Percentiles rank a stretch among this genome's conserved stretches.
These are phyloP conservation scores for Leucozona laternaria DNA, from an alignment of 2,888 invertebrate genomes.

Conservation along the genomic window DNA sequence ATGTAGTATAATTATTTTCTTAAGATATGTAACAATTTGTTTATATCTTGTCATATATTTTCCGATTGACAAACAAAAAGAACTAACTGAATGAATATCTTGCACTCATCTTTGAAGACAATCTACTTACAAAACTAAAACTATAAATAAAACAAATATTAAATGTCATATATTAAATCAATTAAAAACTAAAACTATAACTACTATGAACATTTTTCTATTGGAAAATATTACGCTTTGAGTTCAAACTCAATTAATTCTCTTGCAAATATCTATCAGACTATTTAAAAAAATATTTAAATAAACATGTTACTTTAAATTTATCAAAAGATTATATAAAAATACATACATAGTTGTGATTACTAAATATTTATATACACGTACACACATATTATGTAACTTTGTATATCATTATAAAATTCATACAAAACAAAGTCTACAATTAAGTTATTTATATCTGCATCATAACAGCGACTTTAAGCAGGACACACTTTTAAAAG, in stretches of 20 bases:
- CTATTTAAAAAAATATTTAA: conserved; percentile 10
- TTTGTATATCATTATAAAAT: conserved; percentile 39
- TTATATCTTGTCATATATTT: background rate
- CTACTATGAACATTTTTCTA: conserved; percentile 66
- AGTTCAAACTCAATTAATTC: conserved; percentile 62
- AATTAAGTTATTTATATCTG: conserved; percentile 39
- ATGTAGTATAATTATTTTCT: background rate
- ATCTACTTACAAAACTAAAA: conserved; percentile 44
- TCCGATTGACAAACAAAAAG: background rate
- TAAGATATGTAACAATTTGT: background rate
- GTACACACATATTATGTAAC: conserved; percentile 6
- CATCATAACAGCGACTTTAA: conserved; percentile 25
- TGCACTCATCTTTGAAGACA: conserved; percentile 69
- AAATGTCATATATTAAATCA: background rate
- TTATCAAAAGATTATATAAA: conserved; percentile 26
- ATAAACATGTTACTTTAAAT: conserved; percentile 10
- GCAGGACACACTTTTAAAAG: conserved; percentile 39
- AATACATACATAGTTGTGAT: conserved; percentile 74
- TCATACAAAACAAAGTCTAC: conserved; percentile 25
- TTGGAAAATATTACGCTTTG: conserved; percentile 75
- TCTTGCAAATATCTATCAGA: conserved; percentile 56
- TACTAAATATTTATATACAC: background rate
- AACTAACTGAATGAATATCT: background rate
- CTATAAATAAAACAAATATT: conserved; percentile 3
- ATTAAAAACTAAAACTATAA: conserved; percentile 15